Evolutionary conservation across 1,140 invertebrate genomes (phyloP).

Genomic region (Plodia interpunctella): DNA sequence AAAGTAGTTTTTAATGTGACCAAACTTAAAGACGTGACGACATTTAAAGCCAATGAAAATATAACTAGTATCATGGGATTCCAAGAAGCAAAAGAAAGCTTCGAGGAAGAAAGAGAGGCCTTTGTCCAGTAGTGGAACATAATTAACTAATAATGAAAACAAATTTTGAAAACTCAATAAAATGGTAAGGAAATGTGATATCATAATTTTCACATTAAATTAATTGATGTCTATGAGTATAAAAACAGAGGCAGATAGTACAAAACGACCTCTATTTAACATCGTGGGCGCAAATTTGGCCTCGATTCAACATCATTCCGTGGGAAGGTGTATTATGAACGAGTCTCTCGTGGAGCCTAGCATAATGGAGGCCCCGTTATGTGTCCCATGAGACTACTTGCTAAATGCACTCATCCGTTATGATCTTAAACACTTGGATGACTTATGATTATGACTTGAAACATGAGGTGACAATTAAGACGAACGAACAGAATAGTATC

Average conservation of each 20-base stretch:
- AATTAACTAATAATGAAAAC: no score
- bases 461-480: slow-evolving; percentile 4
- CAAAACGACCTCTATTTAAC: slow-evolving; percentile 19
- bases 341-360: slow-evolving; percentile 18
- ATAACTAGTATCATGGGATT: no score
- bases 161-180: no score
- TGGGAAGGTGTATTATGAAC: slow-evolving; percentile 38
- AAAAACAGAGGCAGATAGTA: neutral
- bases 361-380: slow-evolving; percentile 33
- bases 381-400: slow-evolving; percentile 29
- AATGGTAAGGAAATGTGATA: no score
- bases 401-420: slow-evolving; percentile 33
- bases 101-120: no score
- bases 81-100: no score
- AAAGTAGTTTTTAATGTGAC: no score
- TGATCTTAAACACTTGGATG: slow-evolving; percentile 14
- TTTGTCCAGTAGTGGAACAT: no score
- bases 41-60: no score
- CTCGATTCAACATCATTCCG: slow-evolving; percentile 37
- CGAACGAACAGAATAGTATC: neutral
- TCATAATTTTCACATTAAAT: no score
- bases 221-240: neutral
- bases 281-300: slow-evolving; percentile 25
- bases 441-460: slow-evolving; percentile 7
- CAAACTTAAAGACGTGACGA: no score